These are phyloP conservation scores for Boloria selene DNA, from an alignment of 2,888 invertebrate species.

Conservation along the genomic window DNA sequence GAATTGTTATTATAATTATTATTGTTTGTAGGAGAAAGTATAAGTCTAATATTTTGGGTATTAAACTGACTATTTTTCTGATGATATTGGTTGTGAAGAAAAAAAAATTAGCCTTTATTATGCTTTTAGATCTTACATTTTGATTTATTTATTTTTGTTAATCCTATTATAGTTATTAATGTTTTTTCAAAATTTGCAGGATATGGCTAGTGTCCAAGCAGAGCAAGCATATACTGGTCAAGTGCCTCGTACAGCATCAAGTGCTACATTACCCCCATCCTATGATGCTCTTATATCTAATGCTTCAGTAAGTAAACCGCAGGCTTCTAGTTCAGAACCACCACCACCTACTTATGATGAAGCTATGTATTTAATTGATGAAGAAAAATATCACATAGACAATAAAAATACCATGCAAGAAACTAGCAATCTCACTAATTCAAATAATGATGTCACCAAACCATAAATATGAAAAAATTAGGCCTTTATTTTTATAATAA, in stretches of 20 bases:
- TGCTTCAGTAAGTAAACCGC: conserved; percentile 66
- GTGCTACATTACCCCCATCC: conserved; percentile 83
- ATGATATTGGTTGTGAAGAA: too few relatives aligned
- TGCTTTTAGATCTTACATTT: too few relatives aligned
- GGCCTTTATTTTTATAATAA: conserved; percentile 49
- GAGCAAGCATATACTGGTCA: conserved; percentile 79
- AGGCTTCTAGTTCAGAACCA: conserved; percentile 77
- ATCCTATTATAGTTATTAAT: not conserved
- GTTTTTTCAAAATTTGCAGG: conserved; percentile 63
- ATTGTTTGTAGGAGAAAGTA: too few relatives aligned
- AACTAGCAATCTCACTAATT: conserved; percentile 61
- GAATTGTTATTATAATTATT: too few relatives aligned
- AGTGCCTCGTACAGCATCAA: conserved; percentile 81
- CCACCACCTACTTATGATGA: conserved; percentile 86
- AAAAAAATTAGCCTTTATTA: too few relatives aligned
- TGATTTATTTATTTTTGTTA: not conserved
- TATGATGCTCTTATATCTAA: conserved; percentile 83
- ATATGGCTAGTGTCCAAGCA: conserved; percentile 81
- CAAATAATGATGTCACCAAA: conserved; percentile 61
- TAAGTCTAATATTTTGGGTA: too few relatives aligned
- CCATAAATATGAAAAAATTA: conserved; percentile 51
- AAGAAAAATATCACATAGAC: conserved; percentile 64
- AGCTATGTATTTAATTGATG: conserved; percentile 81
- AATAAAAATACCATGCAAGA: conserved; percentile 63
- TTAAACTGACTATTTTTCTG: too few relatives aligned